Evolutionary conservation across 2,113 vertebrate species (phyloP).

Genomic region (Morone chrysops): DNA sequence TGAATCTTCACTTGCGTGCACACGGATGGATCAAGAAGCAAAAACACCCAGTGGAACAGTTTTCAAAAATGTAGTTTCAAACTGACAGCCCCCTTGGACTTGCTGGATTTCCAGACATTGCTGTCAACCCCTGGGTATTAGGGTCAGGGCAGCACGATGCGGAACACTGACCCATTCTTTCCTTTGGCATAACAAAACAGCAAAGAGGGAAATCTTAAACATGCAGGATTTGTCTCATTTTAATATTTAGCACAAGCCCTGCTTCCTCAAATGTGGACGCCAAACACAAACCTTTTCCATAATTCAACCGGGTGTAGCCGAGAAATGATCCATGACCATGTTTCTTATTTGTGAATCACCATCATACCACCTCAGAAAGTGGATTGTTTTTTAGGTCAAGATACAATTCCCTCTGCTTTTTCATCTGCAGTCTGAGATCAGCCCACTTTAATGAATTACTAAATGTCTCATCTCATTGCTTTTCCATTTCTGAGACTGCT

Average conservation of each 20-base stretch:
- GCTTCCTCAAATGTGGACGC: constrained; percentile 7
- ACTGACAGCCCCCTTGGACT: constrained; percentile 39
- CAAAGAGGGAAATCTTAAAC: constrained; percentile 39
- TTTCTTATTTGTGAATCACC: constrained; percentile 29
- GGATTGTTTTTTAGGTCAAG: constrained; percentile 16
- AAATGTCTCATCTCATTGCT: background rate
- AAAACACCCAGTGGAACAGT: background rate
- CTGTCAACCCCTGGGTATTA: constrained; percentile 70
- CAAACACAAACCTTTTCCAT: constrained; percentile 37
- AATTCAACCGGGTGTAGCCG: constrained; percentile 25
- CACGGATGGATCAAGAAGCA: background rate
- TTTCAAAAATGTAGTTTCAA: constrained; percentile 4
- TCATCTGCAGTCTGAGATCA: background rate
- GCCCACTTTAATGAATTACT: background rate
- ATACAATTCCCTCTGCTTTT: background rate
- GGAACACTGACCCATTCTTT: constrained; percentile 60
- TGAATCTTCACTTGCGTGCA: background rate
- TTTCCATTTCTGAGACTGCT: background rate
- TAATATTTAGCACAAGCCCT: constrained; percentile 46
- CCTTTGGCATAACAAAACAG: constrained; percentile 42
- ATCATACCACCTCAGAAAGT: constrained; percentile 14
- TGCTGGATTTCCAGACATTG: constrained; percentile 50
- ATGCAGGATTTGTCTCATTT: constrained; percentile 62
- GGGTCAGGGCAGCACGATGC: constrained; percentile 58
- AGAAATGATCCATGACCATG: constrained; percentile 49